These are phyloP conservation scores for Ophioninae sp. DNA, from an alignment of 2,888 invertebrate species.

Conservation along the genomic window DNA sequence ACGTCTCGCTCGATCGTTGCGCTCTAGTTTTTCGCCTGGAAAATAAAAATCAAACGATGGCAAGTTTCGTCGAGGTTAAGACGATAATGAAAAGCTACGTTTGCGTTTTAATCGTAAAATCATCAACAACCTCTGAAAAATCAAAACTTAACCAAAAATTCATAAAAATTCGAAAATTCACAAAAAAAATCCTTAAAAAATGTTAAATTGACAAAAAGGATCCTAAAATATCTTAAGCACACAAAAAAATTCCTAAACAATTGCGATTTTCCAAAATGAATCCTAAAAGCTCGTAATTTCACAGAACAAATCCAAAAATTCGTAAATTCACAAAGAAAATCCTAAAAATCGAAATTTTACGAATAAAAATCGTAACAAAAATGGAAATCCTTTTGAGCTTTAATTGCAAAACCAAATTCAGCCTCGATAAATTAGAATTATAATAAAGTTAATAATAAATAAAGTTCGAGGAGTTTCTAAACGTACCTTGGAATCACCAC, in stretches of 20 bases:
- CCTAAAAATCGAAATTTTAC: background rate
- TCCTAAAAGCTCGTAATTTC: background rate
- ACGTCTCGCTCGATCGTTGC: conserved; percentile 34
- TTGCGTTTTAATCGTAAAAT: background rate
- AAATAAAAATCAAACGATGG: conserved; percentile 3
- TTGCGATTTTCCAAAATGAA: too few species aligned
- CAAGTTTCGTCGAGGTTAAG: background rate
- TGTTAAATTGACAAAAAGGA: too few species aligned
- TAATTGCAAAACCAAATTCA: background rate
- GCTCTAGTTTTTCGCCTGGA: conserved; percentile 61
- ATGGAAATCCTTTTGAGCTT: background rate
- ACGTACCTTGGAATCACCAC: conserved; percentile 75
- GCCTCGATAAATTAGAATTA: background rate
- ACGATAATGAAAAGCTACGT: background rate
- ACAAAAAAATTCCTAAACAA: too few species aligned
- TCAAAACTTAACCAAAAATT: too few species aligned
- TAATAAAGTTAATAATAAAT: background rate
- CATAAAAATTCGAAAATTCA: too few species aligned
- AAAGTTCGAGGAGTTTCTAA: background rate
- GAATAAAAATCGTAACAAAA: background rate
- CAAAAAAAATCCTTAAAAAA: too few species aligned
- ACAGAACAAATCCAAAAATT: background rate
- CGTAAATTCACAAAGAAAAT: background rate
- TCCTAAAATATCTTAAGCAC: too few species aligned
- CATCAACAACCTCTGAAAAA: too few species aligned